Evolutionary conservation across 1,140 invertebrate species (phyloP).

Genomic region (Apocrypta bakeri): DNA sequence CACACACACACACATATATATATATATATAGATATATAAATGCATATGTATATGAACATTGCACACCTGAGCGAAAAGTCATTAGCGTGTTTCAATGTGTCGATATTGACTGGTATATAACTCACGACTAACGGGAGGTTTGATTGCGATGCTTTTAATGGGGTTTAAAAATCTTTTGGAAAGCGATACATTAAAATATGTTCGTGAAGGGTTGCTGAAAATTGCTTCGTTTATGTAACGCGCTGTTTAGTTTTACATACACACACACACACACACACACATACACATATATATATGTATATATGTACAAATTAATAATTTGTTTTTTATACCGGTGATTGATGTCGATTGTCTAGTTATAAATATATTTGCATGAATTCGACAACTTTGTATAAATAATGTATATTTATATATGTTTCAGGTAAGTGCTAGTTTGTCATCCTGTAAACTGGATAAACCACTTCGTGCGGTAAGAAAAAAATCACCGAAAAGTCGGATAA

Average conservation of each 20-base stretch:
- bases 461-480: neutral
- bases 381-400: neutral
- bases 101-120: neutral
- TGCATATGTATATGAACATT: neutral
- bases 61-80: neutral
- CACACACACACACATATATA: too few species aligned
- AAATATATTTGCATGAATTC: too few species aligned
- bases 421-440: neutral
- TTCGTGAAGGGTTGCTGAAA: neutral
- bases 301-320: too few species aligned
- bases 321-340: conserved; percentile 13
- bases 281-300: too few species aligned
- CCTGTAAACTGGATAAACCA: neutral
- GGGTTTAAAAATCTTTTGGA: neutral
- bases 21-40: neutral
- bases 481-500: neutral
- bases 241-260: too few species aligned
- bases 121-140: neutral
- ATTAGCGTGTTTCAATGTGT: conserved; percentile 8
- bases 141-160: neutral
- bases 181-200: neutral
- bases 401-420: conserved; percentile 15
- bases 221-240: neutral
- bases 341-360: too few species aligned
- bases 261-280: too few species aligned